These are phyloP conservation scores for Leptopilina myrica DNA, from an alignment of 2,888 invertebrate genomes.

Conservation along the genomic window DNA sequence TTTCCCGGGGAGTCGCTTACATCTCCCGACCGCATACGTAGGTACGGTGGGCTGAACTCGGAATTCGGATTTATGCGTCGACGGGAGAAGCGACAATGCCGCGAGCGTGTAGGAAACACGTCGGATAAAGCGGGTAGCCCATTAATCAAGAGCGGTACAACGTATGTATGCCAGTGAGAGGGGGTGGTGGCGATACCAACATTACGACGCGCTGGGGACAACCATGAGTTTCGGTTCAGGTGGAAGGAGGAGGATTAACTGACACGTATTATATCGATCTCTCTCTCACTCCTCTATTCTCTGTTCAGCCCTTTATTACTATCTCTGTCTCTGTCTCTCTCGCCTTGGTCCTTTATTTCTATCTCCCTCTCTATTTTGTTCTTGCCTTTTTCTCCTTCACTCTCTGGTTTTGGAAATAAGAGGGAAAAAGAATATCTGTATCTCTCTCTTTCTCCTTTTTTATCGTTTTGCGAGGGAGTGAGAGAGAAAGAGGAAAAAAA, in stretches of 20 bases:
- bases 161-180: background rate
- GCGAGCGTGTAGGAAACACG: conserved; percentile 51
- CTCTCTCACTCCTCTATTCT: conserved; percentile 55
- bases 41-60: conserved; percentile 44
- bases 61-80: conserved; percentile 64
- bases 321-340: too few relatives aligned
- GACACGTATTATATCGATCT: conserved; percentile 57
- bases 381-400: background rate
- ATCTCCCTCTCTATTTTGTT: too few relatives aligned
- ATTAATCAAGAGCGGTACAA: conserved; percentile 66
- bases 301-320: background rate
- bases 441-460: too few relatives aligned
- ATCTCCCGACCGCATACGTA: conserved; percentile 32
- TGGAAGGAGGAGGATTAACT: conserved; percentile 44
- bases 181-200: conserved; percentile 41
- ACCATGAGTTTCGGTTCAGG: conserved; percentile 36
- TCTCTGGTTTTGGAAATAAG: too few relatives aligned
- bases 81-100: conserved; percentile 60
- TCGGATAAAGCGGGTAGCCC: conserved; percentile 62
- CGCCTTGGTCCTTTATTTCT: too few relatives aligned
- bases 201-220: conserved; percentile 47
- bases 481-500: too few relatives aligned
- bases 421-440: too few relatives aligned
- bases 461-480: too few relatives aligned
- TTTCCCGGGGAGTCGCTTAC: conserved; percentile 26